These are phyloP conservation scores for Hoplodrina ambigua DNA, from an alignment of 2,888 invertebrate species.

Conservation along the genomic window DNA sequence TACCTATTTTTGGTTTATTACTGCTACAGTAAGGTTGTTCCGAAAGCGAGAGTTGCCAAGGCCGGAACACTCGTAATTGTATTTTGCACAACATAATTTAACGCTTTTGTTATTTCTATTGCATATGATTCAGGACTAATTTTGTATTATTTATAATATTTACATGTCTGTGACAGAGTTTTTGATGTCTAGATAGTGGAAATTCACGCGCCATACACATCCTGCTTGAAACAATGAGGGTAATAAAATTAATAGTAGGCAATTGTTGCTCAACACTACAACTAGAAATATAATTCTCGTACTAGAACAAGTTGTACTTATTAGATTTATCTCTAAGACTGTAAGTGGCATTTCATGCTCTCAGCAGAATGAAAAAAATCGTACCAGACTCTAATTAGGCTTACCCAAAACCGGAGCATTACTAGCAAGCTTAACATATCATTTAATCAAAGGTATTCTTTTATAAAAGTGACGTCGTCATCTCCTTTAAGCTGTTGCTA, in stretches of 20 bases:
- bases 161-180: conserved; percentile 24
- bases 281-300: conserved; percentile 19
- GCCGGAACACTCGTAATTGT: conserved; percentile 59
- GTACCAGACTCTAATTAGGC: not conserved
- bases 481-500: not conserved
- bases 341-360: conserved; percentile 29
- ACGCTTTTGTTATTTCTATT: conserved; percentile 42
- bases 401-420: not conserved
- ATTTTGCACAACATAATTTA: conserved; percentile 53
- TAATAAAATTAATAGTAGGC: conserved; percentile 53
- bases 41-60: conserved; percentile 72
- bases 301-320: conserved; percentile 19
- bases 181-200: conserved; percentile 26
- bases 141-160: conserved; percentile 17
- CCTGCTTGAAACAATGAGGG: conserved; percentile 50
- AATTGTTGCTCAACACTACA: conserved; percentile 17
- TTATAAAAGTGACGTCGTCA: not conserved
- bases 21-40: conserved; percentile 62
- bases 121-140: conserved; percentile 10
- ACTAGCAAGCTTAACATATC: too few species aligned
- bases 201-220: conserved; percentile 47
- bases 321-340: conserved; percentile 4
- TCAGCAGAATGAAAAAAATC: conserved; percentile 19
- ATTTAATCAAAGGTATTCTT: too few species aligned
- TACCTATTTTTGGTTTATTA: conserved; percentile 43